Conservation (phyloP, 30 jellyfish, hydroid and myxozoan species). For the Clytia hemisphaerica region DNA sequence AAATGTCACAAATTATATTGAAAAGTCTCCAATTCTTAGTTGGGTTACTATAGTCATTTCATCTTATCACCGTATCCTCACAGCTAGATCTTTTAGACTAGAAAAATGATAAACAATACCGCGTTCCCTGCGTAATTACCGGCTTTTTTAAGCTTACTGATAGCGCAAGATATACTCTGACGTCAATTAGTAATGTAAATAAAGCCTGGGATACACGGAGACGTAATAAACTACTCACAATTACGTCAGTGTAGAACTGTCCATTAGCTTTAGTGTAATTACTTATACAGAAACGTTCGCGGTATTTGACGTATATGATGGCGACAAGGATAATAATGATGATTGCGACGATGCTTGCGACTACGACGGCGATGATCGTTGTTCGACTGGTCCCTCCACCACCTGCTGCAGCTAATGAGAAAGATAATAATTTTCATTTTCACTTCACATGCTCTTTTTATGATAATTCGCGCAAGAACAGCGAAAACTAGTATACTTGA, state of each 20-base stretch:
- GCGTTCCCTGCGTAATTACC: no score
- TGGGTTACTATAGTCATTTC: no score
- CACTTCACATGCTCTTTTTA: neutral
- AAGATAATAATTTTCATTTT: neutral
- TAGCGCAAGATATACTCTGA: no score
- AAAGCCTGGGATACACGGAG: no score
- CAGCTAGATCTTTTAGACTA: no score
- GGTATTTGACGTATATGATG: conserved; percentile 4
- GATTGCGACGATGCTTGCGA: conserved; percentile 15
- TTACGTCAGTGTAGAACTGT: conserved; percentile 21
- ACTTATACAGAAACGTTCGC: conserved; percentile 2
- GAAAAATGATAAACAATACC: no score
- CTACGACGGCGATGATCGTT: conserved; percentile 8
- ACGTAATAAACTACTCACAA: conserved; percentile 17
- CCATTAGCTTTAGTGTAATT: conserved; percentile 15
- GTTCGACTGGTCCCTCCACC: neutral
- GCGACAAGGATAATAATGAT: conserved; percentile 12
- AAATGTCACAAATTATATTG: no score
- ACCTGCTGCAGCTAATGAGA: neutral
- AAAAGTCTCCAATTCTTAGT: no score
- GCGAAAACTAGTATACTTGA: neutral
- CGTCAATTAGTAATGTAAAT: no score
- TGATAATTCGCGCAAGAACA: neutral
- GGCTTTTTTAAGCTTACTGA: no score
- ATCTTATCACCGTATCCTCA: no score